Percentiles rank a stretch among this genome's conserved stretches.
Conservation (phyloP, 2,797 vertebrate species). For the Chaetophractus vellerosus region DNA sequence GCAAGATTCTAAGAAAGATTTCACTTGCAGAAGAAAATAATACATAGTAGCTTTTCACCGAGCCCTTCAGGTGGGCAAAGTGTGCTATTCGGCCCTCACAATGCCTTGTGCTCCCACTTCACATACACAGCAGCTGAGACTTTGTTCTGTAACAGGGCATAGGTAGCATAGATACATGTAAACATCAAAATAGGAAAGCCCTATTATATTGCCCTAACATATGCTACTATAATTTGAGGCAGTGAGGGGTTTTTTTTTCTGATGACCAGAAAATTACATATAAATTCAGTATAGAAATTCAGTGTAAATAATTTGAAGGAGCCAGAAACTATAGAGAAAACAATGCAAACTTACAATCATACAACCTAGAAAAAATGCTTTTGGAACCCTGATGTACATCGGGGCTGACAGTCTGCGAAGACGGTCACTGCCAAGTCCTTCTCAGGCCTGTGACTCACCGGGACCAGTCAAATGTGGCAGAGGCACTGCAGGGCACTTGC, state of each 20-base stretch:
- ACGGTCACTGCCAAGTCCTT: too few relatives aligned
- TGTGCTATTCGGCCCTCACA: not conserved
- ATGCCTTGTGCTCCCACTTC: not conserved
- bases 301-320: not conserved
- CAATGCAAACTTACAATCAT: not conserved
- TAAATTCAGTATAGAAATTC: not conserved
- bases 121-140: not conserved
- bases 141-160: too few relatives aligned
- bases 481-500: too few relatives aligned
- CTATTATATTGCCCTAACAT: not conserved
- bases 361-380: not conserved
- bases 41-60: not conserved
- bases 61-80: not conserved
- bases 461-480: not conserved
- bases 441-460: not conserved
- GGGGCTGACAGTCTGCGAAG: not conserved
- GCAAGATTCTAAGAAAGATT: not conserved
- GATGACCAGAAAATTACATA: not conserved
- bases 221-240: not conserved
- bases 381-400: not conserved
- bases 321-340: not conserved
- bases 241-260: not conserved
- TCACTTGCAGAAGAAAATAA: not conserved
- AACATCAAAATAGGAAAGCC: not conserved
- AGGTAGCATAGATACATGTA: not conserved